Evolutionary conservation across 2,888 invertebrate genomes (phyloP).

Genomic region (Loripinus fragilis): DNA sequence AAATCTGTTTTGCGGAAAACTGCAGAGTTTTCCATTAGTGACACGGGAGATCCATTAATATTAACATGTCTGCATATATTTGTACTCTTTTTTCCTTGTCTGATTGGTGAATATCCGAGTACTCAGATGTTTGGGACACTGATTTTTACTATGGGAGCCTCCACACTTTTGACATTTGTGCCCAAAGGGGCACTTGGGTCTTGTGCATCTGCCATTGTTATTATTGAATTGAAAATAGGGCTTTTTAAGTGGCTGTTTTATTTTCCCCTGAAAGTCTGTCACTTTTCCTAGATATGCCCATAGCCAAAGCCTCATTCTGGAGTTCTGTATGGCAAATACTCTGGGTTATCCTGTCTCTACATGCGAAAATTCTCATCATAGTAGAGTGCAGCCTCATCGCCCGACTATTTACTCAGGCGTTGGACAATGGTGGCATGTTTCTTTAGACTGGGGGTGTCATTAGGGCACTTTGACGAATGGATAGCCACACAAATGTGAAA

Average conservation of each 20-base stretch:
- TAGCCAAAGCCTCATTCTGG: not conserved
- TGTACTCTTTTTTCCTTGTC: too few species aligned
- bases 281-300: not conserved
- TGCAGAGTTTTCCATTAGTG: too few species aligned
- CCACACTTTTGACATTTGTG: not conserved
- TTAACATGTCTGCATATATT: too few species aligned
- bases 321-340: not conserved
- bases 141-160: not conserved
- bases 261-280: not conserved
- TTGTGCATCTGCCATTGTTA: not conserved
- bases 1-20: too few species aligned
- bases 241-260: not conserved
- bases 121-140: not conserved
- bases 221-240: not conserved
- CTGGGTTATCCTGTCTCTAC: not conserved
- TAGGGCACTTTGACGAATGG: not conserved
- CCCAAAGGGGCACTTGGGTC: not conserved
- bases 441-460: not conserved
- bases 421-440: too few species aligned
- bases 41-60: too few species aligned
- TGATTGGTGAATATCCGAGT: too few species aligned
- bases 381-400: not conserved
- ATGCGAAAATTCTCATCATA: not conserved
- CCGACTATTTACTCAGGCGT: not conserved
- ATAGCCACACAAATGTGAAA: slow-evolving; percentile 4